Conservation (phyloP, 2,888 invertebrate genomes). For the Agrotis exclamationis region DNA sequence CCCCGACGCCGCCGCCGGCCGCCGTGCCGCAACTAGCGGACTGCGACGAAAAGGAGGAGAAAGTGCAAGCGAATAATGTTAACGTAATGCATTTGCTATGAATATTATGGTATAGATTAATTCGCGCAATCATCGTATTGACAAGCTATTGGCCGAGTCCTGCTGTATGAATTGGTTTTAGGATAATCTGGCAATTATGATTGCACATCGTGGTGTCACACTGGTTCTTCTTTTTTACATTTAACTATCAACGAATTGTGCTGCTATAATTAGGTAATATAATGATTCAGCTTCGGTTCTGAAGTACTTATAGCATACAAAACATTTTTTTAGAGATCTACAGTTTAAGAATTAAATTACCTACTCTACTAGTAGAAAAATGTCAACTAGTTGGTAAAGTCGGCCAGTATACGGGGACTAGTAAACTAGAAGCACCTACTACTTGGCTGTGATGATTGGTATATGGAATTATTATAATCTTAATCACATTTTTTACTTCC, state of each 20-base stretch:
- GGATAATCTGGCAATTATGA: background rate
- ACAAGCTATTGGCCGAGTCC: background rate
- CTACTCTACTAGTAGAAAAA: no score
- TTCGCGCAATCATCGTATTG: background rate
- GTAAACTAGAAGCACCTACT: no score
- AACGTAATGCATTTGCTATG: slow-evolving; percentile 74
- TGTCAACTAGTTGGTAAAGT: no score
- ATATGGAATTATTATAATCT: no score
- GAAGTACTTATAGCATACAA: background rate
- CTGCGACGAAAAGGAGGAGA: slow-evolving; percentile 87
- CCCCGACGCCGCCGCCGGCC: slow-evolving; percentile 92
- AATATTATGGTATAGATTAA: background rate
- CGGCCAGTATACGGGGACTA: no score
- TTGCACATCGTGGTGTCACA: background rate
- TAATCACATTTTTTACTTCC: no score
- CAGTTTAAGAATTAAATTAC: no score
- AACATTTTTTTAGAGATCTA: background rate
- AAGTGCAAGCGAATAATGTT: slow-evolving; percentile 83
- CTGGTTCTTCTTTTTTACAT: background rate
- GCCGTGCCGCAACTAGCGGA: slow-evolving; percentile 90
- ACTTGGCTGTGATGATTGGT: no score
- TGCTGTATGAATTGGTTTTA: background rate
- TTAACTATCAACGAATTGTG: no score
- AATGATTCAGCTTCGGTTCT: background rate
- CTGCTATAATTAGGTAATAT: background rate